Evolutionary conservation across 2,888 invertebrate species (phyloP).

Genomic region (Neria commutata): DNA sequence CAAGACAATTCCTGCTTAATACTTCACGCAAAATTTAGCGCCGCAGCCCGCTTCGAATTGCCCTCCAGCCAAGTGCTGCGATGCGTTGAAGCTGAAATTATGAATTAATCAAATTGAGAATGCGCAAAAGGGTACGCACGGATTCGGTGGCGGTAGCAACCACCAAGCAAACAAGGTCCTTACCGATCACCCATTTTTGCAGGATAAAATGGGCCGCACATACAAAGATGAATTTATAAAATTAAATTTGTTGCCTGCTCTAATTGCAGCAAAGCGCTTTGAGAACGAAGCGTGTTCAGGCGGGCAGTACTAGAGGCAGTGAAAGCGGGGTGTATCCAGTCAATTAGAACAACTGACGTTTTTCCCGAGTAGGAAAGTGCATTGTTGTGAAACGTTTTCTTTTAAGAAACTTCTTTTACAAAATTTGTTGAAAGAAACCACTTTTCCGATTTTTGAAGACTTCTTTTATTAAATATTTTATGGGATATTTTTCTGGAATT

Average conservation of each 20-base stretch:
- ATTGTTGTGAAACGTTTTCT: too few relatives aligned
- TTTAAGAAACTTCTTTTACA: too few relatives aligned
- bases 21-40: slow-evolving; percentile 21
- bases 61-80: not conserved
- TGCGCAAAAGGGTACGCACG: slow-evolving; percentile 4
- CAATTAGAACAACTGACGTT: slow-evolving; percentile 24
- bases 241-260: slow-evolving; percentile 21
- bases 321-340: slow-evolving; percentile 10
- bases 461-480: too few relatives aligned
- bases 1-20: slow-evolving; percentile 17
- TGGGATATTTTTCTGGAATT: too few relatives aligned
- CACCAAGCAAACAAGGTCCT: slow-evolving; percentile 7
- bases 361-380: slow-evolving; percentile 17
- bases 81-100: slow-evolving; percentile 18
- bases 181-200: slow-evolving; percentile 13
- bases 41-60: slow-evolving; percentile 16
- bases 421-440: too few relatives aligned
- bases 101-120: slow-evolving; percentile 24
- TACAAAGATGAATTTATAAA: slow-evolving; percentile 5
- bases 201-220: not conserved
- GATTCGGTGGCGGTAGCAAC: slow-evolving; percentile 3
- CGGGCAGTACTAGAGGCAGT: too few relatives aligned
- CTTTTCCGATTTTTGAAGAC: too few relatives aligned
- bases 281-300: too few relatives aligned
- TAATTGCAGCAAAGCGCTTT: slow-evolving; percentile 17